phyloP scores from a whole-genome alignment of 2,797 vertebrate species.

The Cyclopterus lumpus region DNA sequence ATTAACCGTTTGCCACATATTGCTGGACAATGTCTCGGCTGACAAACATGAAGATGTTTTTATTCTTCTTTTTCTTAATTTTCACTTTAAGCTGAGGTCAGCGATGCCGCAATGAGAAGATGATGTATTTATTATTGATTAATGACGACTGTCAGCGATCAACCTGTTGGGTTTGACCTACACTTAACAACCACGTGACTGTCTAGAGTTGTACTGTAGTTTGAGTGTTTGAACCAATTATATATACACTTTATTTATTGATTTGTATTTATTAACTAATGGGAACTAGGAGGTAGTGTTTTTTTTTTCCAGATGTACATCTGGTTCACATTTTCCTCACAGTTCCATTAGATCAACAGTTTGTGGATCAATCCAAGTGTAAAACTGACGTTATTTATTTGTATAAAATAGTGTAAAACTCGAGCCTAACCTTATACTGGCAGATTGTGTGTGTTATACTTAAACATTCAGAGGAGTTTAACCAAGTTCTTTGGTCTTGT shows the following conservation, averaged over 20 bases:
- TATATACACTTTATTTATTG: not conserved
- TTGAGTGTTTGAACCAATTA: conserved; percentile 1
- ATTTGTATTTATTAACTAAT: not conserved
- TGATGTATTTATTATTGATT: conserved; percentile 65
- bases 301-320: not conserved
- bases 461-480: conserved; percentile 23
- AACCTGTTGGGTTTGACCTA: conserved; percentile 9
- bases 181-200: conserved; percentile 14
- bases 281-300: not conserved
- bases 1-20: conserved; percentile 40
- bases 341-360: not conserved
- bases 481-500: conserved; percentile 12
- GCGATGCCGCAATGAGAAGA: conserved; percentile 25
- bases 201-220: not conserved
- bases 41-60: not conserved
- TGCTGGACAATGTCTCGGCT: conserved; percentile 72
- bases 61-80: conserved; percentile 12
- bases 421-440: not conserved
- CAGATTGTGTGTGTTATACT: conserved; percentile 6
- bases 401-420: not conserved
- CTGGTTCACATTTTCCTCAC: not conserved
- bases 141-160: not conserved
- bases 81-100: conserved; percentile 55
- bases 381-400: conserved; percentile 3
- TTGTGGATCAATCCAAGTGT: not conserved